These are phyloP conservation scores for Smittia aterrima DNA, from an alignment of 2,888 invertebrate genomes.

Conservation along the genomic window DNA sequence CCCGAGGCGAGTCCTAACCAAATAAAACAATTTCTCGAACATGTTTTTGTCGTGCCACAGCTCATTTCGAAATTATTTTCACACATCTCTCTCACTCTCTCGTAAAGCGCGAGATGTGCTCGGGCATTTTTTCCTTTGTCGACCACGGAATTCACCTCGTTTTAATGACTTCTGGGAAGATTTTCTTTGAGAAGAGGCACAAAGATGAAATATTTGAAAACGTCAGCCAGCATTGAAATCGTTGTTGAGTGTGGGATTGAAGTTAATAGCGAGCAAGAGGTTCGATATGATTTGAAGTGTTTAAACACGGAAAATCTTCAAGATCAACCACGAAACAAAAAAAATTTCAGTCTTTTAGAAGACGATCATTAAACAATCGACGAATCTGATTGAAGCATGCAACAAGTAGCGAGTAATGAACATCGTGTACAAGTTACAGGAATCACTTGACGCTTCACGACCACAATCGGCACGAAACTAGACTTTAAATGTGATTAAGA, in stretches of 20 bases:
- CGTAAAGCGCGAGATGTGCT: not conserved
- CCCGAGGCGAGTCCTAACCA: slow-evolving; percentile 8
- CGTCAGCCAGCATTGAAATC: not conserved
- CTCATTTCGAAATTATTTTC: slow-evolving; percentile 36
- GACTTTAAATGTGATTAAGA: slow-evolving; percentile 2
- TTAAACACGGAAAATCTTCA: too few species aligned
- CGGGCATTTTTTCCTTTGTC: not conserved
- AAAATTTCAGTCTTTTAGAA: too few species aligned
- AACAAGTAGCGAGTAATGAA: too few species aligned
- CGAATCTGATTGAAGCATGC: too few species aligned
- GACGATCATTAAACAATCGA: too few species aligned
- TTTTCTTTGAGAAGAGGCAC: not conserved
- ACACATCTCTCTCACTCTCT: too few species aligned
- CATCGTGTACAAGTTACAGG: not conserved
- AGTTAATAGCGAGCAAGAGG: not conserved
- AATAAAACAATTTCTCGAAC: slow-evolving; percentile 16
- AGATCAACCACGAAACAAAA: too few species aligned
- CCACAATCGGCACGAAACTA: not conserved
- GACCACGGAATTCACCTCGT: slow-evolving; percentile 36
- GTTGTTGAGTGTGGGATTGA: not conserved
- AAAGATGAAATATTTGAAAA: slow-evolving; percentile 17
- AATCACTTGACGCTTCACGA: not conserved
- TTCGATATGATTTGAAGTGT: too few species aligned
- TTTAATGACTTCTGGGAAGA: slow-evolving; percentile 31
- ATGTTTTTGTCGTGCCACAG: slow-evolving; percentile 35